phyloP scores from a whole-genome alignment of 1,140 invertebrate species.

The Drosophila nasuta region DNA sequence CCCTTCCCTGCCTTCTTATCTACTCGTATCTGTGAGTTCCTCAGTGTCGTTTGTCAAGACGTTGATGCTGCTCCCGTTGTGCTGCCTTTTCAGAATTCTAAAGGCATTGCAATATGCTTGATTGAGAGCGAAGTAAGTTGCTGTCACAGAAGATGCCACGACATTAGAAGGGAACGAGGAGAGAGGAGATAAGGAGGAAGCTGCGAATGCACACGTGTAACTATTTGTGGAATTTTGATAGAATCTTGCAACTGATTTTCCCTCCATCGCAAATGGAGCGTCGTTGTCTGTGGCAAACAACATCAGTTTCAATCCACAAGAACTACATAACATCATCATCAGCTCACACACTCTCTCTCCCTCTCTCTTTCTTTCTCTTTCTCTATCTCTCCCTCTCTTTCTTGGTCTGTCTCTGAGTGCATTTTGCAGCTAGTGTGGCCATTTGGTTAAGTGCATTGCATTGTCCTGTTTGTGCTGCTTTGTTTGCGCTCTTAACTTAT shows the following conservation, averaged over 20 bases:
- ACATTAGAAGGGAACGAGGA: neutral
- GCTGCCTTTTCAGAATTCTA: constrained; percentile 37
- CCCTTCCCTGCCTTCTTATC: neutral
- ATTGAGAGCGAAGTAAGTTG: constrained; percentile 59
- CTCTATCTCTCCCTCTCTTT: neutral
- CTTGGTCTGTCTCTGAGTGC: neutral
- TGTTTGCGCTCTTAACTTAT: constrained; percentile 23
- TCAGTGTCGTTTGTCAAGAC: constrained; percentile 39
- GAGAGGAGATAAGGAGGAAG: neutral
- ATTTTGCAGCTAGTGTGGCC: constrained; percentile 10
- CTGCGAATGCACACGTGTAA: constrained; percentile 49
- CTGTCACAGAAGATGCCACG: constrained; percentile 2
- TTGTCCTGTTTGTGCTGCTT: constrained; percentile 4
- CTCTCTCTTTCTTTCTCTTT: neutral
- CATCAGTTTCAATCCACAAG: neutral
- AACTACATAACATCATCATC: neutral
- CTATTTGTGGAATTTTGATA: constrained; percentile 81
- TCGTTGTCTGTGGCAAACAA: constrained; percentile 27
- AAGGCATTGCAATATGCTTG: constrained; percentile 55
- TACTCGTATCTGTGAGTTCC: neutral
- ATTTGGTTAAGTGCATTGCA: constrained; percentile 33
- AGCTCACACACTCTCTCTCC: neutral
- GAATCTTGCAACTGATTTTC: constrained; percentile 72
- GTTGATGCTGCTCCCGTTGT: constrained; percentile 3
- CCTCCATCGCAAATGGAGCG: constrained; percentile 56